Base-by-base conservation (phyloP, 2,797 vertebrate genomes). In the Serranus cabrilla region DNA sequence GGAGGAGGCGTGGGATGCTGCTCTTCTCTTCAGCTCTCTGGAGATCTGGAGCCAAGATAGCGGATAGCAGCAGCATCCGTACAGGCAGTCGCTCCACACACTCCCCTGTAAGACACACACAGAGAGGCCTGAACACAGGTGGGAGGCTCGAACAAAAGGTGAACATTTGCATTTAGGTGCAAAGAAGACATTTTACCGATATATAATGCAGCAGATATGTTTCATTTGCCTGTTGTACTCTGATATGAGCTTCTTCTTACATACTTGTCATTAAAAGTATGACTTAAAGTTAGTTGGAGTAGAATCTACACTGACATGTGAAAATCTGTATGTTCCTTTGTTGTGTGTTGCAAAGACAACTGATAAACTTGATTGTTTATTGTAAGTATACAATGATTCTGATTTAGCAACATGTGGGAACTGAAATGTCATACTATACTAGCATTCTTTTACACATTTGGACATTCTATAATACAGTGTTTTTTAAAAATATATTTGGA, bases 11-110 rank as follows among this genome's bases (percentile, higher is more conserved):
- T 89, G 76, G 75, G 84, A 62, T 74, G 91, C 87, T 42, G 91
- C 89, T 80, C 92, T 90, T 86, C 89, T 90, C 84, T 94, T 95
- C 67, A 95, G 91, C 78, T 95, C 94, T 42, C 91, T 85, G 73
- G 92, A 94, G 84, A 95, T 94, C 83, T 94, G 94, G 61, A 93
- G 92, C 94, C 93, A 94, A 82, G 94, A 95, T 57, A 95, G 83
- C 0, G 90, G 77, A 56, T 94, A 94, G 87, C 93, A 95, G 86
- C 93, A 93, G 86, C 94, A 95, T 63, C 93, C 93, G 2, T 92
- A 93, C 78, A 94, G 81, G 78, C 93, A 95, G 85, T 95, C 94
- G 20, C 90, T 93, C 83, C 92, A 93, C 73, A 92, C 87, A n/a
- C 86, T 91, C 23, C 92, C 93, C 92, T 94, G 73, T 21, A 76